phyloP scores from a whole-genome alignment of 2,888 invertebrate species.

The Cryptocephalus moraei region DNA sequence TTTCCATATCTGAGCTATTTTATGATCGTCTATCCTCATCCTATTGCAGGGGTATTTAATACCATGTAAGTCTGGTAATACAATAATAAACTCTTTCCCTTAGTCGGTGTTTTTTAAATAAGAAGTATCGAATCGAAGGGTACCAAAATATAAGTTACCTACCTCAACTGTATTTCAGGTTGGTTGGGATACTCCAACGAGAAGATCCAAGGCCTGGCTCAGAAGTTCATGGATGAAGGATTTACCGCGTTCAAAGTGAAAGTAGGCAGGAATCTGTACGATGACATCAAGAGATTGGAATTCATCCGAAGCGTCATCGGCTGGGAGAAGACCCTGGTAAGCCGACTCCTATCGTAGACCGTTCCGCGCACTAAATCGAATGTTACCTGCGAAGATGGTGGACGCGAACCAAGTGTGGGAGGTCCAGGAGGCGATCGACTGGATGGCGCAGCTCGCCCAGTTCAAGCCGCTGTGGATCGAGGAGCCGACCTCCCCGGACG shows the following conservation, averaged over 20 bases:
- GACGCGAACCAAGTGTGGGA: constrained; percentile 89
- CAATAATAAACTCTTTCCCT: too few species aligned
- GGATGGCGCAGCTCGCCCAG: constrained; percentile 69
- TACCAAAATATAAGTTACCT: too few species aligned
- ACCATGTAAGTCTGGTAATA: too few species aligned
- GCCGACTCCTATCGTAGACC: background rate
- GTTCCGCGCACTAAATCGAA: background rate
- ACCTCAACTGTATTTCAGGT: constrained; percentile 39
- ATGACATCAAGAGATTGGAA: constrained; percentile 63
- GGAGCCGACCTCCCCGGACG: constrained; percentile 88
- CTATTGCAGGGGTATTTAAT: too few species aligned
- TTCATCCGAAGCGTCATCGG: constrained; percentile 70
- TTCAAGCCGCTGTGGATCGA: constrained; percentile 82
- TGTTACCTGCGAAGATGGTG: constrained; percentile 61
- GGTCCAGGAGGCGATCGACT: constrained; percentile 71
- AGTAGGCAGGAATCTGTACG: constrained; percentile 71
- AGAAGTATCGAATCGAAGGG: too few species aligned
- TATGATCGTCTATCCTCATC: too few species aligned
- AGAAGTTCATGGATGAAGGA: constrained; percentile 62
- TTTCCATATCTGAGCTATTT: too few species aligned
- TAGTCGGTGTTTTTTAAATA: too few species aligned
- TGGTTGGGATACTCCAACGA: constrained; percentile 84
- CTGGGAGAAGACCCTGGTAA: constrained; percentile 60
- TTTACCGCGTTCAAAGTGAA: constrained; percentile 82
- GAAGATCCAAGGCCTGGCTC: constrained; percentile 56